Base-by-base conservation (phyloP, 2,113 vertebrate species). In the Rutilus rutilus region DNA sequence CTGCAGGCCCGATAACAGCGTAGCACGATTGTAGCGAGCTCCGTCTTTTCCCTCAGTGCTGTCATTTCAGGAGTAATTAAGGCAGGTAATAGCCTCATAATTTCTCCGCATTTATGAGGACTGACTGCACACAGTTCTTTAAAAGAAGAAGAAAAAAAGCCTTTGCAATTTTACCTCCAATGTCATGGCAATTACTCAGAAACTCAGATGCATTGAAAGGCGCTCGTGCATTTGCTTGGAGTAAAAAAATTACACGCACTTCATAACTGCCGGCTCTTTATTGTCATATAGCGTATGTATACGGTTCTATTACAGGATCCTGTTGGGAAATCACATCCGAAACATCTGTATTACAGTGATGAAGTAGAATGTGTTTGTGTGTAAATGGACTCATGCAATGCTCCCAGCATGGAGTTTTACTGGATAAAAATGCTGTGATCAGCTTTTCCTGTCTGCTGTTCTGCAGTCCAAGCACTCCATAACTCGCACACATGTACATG, bases 321-420 rank as follows among this genome's bases (percentile, higher is more conserved):
- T 82, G 10, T 85, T 82, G 86, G 86, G 78, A 87, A 89, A 89
- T 85, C 78, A 85, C 78, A 85, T 85, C 54, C 30, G 73, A 64
- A 84, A 82, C 83, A 82, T 87, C 88, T 87, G 81, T 85, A 78
- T 85, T 89, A 85, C 64, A 57, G 62, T 83, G 77, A 83, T 89
- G 76, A 78, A 84, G 75, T 74, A 65, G 80, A 74, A 39, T 79
- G 62, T 39, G 11, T 36, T n/a, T 85, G 57, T 50, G 57, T 64
- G 57, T 77, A 65, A 27, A 23, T 64, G 42, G 64, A 15, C 39
- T 62, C 57, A 65, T 85, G 83, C 42, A 74, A 12, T 36, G 65
- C 76, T 79, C 50, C 60, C 50, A 71, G 71, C 19, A 50, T 84
- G 64, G 15, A 45, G 57, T 6, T 42, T 75, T 78, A 57, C 45